A percentile compares a stretch with the other conserved stretches of the same genome.
phyloP scores from a whole-genome alignment of 2,797 vertebrate species.

The Carduelis carduelis region DNA sequence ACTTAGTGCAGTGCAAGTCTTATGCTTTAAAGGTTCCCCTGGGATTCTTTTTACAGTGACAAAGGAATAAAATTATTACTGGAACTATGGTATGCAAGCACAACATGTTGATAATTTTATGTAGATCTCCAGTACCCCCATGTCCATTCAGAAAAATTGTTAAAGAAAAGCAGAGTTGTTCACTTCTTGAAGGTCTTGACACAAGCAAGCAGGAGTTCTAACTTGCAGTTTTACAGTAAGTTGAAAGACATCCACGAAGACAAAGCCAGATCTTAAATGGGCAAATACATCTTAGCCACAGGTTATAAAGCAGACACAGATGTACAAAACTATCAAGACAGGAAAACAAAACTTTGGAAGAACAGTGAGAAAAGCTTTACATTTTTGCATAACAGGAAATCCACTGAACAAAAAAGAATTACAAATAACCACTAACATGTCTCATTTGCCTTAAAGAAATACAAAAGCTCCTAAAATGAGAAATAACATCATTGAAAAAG shows the following conservation, averaged over 20 bases:
- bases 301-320: slow-evolving; percentile 66
- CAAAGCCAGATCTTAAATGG: slow-evolving; percentile 31
- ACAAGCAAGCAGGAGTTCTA: background rate
- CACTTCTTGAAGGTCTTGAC: background rate
- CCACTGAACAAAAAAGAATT: slow-evolving; percentile 63
- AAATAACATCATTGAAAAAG: slow-evolving; percentile 49
- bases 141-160: background rate
- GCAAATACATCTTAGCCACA: slow-evolving; percentile 54
- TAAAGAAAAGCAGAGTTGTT: background rate
- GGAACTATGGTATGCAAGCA: background rate
- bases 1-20: background rate
- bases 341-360: slow-evolving; percentile 63
- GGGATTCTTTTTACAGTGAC: background rate
- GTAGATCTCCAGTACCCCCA: background rate
- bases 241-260: background rate
- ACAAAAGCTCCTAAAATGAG: slow-evolving; percentile 52
- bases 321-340: slow-evolving; percentile 50
- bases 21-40: background rate
- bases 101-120: background rate
- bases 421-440: slow-evolving; percentile 62
- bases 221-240: background rate
- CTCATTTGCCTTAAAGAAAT: slow-evolving; percentile 60
- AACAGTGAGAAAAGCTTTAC: slow-evolving; percentile 54
- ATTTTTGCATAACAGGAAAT: slow-evolving; percentile 69
- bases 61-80: background rate